A percentile compares a stretch with the other conserved stretches of the same genome.
These are phyloP conservation scores for Oryctes rhinoceros DNA, from an alignment of 1,140 invertebrate genomes.

Conservation along the genomic window DNA sequence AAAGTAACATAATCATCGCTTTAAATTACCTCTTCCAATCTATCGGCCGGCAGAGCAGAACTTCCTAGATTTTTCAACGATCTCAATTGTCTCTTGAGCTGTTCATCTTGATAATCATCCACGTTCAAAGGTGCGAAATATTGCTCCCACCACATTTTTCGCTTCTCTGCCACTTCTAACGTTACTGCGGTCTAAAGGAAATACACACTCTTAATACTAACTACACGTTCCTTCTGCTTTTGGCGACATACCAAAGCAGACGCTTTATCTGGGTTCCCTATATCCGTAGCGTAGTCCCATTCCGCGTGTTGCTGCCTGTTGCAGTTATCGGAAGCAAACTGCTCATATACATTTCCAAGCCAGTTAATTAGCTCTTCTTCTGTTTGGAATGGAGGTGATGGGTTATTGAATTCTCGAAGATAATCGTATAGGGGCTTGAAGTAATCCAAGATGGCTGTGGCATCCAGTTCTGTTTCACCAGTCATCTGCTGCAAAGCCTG, in stretches of 20 bases:
- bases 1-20: too few relatives aligned
- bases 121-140: constrained; percentile 8
- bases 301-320: not conserved
- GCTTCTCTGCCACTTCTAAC: not conserved
- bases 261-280: constrained; percentile 28
- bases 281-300: constrained; percentile 45
- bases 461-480: constrained; percentile 65
- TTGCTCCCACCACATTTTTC: constrained; percentile 36
- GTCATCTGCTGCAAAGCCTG: constrained; percentile 69
- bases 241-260: too few relatives aligned
- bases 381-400: not conserved
- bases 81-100: constrained; percentile 41
- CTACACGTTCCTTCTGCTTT: too few relatives aligned
- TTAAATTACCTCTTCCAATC: constrained; percentile 33
- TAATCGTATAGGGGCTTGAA: constrained; percentile 53
- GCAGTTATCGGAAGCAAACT: constrained; percentile 36
- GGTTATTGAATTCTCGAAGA: not conserved
- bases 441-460: constrained; percentile 62
- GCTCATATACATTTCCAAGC: not conserved
- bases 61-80: constrained; percentile 43
- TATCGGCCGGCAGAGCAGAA: constrained; percentile 40
- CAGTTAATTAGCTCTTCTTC: constrained; percentile 33
- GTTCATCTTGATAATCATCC: constrained; percentile 36
- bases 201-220: not conserved
- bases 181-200: not conserved